Evolutionary conservation across 2,888 invertebrate genomes (phyloP).

Genomic region (Pterostichus niger): DNA sequence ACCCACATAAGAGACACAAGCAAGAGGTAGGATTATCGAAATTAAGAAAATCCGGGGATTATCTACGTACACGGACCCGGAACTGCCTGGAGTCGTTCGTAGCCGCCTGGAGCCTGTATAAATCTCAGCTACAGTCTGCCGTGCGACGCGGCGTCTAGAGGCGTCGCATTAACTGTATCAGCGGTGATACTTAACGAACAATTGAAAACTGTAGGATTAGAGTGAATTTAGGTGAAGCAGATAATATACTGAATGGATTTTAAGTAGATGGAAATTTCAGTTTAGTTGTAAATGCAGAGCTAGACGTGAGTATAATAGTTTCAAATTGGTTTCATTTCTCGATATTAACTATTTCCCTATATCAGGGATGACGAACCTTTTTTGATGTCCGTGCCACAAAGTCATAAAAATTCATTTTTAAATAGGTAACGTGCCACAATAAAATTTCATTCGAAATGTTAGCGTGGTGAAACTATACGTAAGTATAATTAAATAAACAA

Average conservation of each 20-base stretch:
- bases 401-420: too few relatives aligned
- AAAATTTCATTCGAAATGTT: too few relatives aligned
- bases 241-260: neutral
- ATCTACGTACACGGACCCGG: constrained; percentile 48
- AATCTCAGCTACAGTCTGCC: constrained; percentile 39
- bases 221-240: constrained; percentile 52
- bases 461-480: too few relatives aligned
- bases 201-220: constrained; percentile 53
- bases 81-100: neutral
- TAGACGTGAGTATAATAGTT: too few relatives aligned
- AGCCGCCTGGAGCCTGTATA: constrained; percentile 44
- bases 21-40: constrained; percentile 59
- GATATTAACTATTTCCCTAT: too few relatives aligned
- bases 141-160: neutral
- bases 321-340: neutral
- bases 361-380: too few relatives aligned
- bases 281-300: neutral
- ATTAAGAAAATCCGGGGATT: constrained; percentile 64
- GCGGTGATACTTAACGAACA: constrained; percentile 56
- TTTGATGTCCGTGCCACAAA: too few relatives aligned
- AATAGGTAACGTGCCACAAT: too few relatives aligned
- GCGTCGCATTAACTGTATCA: constrained; percentile 52
- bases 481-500: too few relatives aligned
- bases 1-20: neutral
- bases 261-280: neutral